These are phyloP conservation scores for Tringa solitaria DNA, from an alignment of 2,113 vertebrate genomes.

Conservation along the genomic window DNA sequence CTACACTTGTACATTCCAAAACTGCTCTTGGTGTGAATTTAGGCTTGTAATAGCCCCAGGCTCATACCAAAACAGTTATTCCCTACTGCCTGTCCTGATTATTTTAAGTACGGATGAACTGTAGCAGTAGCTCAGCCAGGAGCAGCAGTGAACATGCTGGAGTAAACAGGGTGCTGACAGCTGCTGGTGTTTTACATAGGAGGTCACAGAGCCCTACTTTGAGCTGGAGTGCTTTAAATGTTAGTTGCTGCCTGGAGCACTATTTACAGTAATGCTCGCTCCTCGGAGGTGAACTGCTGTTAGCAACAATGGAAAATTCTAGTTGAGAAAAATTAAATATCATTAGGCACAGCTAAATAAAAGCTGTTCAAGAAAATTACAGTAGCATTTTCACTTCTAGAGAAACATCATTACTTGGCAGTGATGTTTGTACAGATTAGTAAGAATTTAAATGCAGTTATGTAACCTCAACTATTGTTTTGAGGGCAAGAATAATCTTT, in stretches of 20 bases:
- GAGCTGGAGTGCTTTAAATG: slow-evolving; percentile 5
- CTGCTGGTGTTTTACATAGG: not conserved
- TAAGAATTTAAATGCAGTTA: not conserved
- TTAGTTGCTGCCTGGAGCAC: slow-evolving; percentile 1
- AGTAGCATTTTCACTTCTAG: not conserved
- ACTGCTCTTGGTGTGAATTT: not conserved
- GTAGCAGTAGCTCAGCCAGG: slow-evolving; percentile 27
- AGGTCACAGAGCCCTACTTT: slow-evolving; percentile 3
- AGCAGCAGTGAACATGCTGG: not conserved
- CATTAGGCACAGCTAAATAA: not conserved
- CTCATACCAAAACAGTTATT: not conserved
- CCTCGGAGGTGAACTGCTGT: not conserved
- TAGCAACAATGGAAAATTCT: slow-evolving; percentile 12
- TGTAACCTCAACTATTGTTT: not conserved
- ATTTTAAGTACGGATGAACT: not conserved
- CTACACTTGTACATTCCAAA: not conserved
- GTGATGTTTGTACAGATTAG: not conserved
- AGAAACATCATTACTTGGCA: not conserved
- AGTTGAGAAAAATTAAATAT: not conserved
- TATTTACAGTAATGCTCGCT: not conserved
- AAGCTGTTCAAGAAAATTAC: not conserved
- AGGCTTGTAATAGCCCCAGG: slow-evolving; percentile 1
- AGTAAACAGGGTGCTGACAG: slow-evolving; percentile 29
- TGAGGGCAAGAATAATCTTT: not conserved
- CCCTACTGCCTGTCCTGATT: not conserved